Percentiles rank a stretch among this genome's conserved stretches.
phyloP scores from a whole-genome alignment of 30 jellyfish, hydroid and myxozoan genomes.

The Aurelia coerulea region DNA sequence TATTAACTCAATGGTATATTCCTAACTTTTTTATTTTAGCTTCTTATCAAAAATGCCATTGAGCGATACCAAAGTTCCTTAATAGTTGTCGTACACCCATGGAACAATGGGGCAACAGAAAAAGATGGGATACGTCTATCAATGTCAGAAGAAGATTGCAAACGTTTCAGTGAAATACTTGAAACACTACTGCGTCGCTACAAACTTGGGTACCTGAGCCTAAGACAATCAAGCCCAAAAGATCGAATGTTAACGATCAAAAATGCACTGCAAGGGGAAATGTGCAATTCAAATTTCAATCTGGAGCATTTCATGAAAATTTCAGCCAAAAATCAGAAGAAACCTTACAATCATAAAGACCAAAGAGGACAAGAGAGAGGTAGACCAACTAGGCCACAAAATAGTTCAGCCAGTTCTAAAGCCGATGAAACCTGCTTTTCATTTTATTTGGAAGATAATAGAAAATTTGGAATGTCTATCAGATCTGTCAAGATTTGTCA shows the following conservation, averaged over 20 bases:
- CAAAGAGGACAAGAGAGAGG: too few relatives aligned
- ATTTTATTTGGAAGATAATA: conserved; percentile 2
- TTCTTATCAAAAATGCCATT: conserved; percentile 6
- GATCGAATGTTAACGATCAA: conserved; percentile 9
- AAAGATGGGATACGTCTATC: conserved; percentile 54
- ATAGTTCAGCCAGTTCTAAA: neutral
- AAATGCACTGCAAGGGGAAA: conserved; percentile 16
- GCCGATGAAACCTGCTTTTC: conserved; percentile 2
- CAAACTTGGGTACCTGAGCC: conserved; percentile 12
- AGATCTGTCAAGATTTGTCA: conserved; percentile 20
- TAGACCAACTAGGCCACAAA: too few relatives aligned
- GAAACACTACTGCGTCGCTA: conserved; percentile 9
- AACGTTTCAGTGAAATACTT: conserved; percentile 1
- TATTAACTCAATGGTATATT: too few relatives aligned
- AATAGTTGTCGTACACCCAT: conserved; percentile 48
- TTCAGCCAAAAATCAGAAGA: neutral
- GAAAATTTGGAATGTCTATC: neutral
- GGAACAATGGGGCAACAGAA: conserved; percentile 7
- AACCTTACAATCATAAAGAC: too few relatives aligned
- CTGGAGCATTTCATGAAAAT: conserved; percentile 8
- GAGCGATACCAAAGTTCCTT: conserved; percentile 33
- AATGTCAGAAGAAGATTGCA: conserved; percentile 26
- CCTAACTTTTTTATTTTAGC: neutral
- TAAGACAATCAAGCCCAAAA: neutral
- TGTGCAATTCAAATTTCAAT: neutral